Conservation (phyloP, 2,888 invertebrate genomes). For the Cephalotes varians region DNA sequence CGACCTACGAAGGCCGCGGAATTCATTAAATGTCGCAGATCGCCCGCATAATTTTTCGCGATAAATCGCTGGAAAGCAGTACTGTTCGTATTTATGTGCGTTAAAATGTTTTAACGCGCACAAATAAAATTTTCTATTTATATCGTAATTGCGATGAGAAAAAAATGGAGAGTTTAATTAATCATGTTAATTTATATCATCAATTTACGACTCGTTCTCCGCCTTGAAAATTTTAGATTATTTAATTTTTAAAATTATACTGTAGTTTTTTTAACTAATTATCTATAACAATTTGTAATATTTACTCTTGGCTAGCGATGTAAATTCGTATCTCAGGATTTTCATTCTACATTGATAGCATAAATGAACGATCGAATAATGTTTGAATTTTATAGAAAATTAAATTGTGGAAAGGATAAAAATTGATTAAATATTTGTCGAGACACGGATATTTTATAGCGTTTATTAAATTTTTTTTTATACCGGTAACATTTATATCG, state of each 20-base stretch:
- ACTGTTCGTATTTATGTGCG: not conserved
- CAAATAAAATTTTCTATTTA: slow-evolving; percentile 2
- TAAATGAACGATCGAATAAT: not conserved
- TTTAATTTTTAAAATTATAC: slow-evolving; percentile 5
- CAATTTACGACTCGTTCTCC: not conserved
- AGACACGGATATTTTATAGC: not conserved
- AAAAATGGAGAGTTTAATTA: not conserved
- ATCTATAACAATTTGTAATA: slow-evolving; percentile 11
- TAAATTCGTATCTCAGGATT: not conserved
- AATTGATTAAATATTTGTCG: slow-evolving; percentile 33
- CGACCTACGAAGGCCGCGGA: slow-evolving; percentile 72
- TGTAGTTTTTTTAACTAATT: not conserved
- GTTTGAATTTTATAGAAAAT: not conserved
- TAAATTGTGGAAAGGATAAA: slow-evolving; percentile 13
- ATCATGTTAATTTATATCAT: not conserved
- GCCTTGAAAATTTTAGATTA: not conserved
- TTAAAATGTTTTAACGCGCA: not conserved
- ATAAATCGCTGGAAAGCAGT: slow-evolving; percentile 17
- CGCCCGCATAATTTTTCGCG: slow-evolving; percentile 58
- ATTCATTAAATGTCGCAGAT: slow-evolving; percentile 66
- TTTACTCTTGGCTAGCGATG: not conserved
- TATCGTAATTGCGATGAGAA: not conserved
- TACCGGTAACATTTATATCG: slow-evolving; percentile 10
- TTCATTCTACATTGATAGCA: slow-evolving; percentile 4
- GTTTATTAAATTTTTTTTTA: slow-evolving; percentile 31